phyloP scores from a whole-genome alignment of 2,888 invertebrate genomes.

The Oithona nana region DNA sequence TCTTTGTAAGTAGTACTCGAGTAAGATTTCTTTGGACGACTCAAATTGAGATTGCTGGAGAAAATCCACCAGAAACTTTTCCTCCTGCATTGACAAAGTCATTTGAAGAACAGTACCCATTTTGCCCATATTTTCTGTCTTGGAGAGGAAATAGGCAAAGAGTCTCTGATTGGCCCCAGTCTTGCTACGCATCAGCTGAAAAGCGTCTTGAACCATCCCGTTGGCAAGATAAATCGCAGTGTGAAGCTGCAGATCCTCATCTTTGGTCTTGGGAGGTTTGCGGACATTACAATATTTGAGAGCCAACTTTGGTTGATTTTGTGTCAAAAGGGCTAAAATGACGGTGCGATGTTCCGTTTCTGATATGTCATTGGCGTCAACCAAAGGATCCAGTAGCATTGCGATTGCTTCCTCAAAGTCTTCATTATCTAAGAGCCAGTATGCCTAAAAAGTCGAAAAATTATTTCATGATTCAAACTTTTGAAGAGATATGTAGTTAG shows the following conservation, averaged over 20 bases:
- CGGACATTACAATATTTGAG: constrained; percentile 38
- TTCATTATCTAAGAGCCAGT: constrained; percentile 74
- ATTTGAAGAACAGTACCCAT: constrained; percentile 42
- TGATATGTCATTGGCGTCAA: constrained; percentile 39
- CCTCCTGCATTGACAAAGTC: constrained; percentile 42
- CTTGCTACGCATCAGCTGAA: constrained; percentile 41
- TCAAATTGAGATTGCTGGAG: constrained; percentile 37
- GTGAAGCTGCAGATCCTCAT: constrained; percentile 32
- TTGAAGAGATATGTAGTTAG: too few species aligned
- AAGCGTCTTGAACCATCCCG: constrained; percentile 43
- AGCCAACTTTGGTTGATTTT: constrained; percentile 47
- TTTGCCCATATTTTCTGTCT: constrained; percentile 37
- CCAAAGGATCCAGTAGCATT: constrained; percentile 41
- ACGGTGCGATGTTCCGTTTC: constrained; percentile 54
- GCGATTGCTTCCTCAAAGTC: constrained; percentile 48
- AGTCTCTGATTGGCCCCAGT: constrained; percentile 34
- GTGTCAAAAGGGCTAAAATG: constrained; percentile 41
- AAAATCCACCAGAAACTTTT: constrained; percentile 44
- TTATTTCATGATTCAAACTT: too few species aligned
- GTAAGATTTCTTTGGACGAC: constrained; percentile 42
- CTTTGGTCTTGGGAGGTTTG: constrained; percentile 36
- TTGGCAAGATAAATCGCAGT: constrained; percentile 43
- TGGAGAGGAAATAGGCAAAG: constrained; percentile 42
- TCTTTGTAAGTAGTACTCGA: constrained; percentile 46
- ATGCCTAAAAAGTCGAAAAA: too few species aligned